A percentile compares a stretch with the other conserved stretches of the same genome.
These are phyloP conservation scores for Riparia riparia DNA, from an alignment of 2,113 vertebrate genomes.

Conservation along the genomic window DNA sequence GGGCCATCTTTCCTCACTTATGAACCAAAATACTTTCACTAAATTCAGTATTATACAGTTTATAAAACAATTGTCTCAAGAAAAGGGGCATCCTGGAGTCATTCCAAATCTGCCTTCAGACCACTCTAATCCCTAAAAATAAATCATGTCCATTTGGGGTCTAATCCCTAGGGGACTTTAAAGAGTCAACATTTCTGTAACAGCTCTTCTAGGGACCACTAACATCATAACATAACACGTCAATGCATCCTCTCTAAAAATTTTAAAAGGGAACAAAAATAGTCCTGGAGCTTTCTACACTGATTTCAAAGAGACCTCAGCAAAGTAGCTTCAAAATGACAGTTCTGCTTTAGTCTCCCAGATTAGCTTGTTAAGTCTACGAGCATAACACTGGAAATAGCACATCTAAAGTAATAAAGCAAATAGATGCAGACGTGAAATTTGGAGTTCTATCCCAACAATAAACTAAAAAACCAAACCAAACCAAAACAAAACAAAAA, in stretches of 20 bases:
- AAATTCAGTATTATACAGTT: not conserved
- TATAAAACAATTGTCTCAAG: not conserved
- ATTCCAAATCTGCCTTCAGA: not conserved
- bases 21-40: not conserved
- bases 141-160: not conserved
- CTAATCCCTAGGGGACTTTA: not conserved
- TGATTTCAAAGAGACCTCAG: constrained; percentile 57
- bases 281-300: constrained; percentile 36
- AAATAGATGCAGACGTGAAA: constrained; percentile 21
- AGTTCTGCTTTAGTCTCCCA: constrained; percentile 30
- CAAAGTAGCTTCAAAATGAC: constrained; percentile 44
- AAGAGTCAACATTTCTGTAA: not conserved
- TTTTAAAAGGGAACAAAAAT: constrained; percentile 34
- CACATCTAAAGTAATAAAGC: constrained; percentile 41
- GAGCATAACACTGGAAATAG: constrained; percentile 10
- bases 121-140: not conserved
- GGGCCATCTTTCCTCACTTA: not conserved
- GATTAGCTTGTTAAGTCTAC: constrained; percentile 22
- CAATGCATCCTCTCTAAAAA: constrained; percentile 2
- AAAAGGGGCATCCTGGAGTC: not conserved
- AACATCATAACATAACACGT: not conserved
- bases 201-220: not conserved
- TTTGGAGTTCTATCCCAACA: not conserved
- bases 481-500: not conserved
- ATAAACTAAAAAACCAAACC: not conserved